Evolutionary conservation across 2,888 invertebrate species (phyloP).

Genomic region (Machimus atricapillus): DNA sequence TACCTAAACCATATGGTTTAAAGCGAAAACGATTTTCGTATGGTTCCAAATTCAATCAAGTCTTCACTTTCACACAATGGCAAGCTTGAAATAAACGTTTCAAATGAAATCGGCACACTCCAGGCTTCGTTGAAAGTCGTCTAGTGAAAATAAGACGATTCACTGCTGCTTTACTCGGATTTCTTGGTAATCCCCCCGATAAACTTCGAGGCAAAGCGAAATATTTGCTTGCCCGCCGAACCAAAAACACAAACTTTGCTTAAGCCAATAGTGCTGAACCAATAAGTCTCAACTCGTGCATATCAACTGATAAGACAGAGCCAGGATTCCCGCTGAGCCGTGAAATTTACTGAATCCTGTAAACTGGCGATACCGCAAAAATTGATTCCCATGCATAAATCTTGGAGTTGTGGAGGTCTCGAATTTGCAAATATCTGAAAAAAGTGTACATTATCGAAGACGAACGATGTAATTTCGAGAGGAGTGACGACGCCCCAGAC

Average conservation of each 20-base stretch:
- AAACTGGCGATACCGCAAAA: constrained; percentile 25
- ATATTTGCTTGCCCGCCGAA: background rate
- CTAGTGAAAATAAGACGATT: background rate
- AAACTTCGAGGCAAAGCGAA: background rate
- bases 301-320: constrained; percentile 22
- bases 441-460: constrained; percentile 21
- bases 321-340: background rate
- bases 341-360: constrained; percentile 17
- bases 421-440: constrained; percentile 32
- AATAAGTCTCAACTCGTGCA: constrained; percentile 35
- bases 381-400: constrained; percentile 31
- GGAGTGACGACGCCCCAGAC: background rate
- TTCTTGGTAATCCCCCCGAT: background rate
- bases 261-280: constrained; percentile 26
- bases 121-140: background rate
- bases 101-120: background rate
- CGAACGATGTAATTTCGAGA: constrained; percentile 10
- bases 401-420: background rate
- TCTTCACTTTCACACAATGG: background rate
- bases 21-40: background rate
- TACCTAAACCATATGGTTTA: background rate
- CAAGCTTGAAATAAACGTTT: background rate
- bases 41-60: background rate
- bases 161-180: background rate
- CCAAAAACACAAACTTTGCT: constrained; percentile 6